Base-by-base conservation (phyloP, 92 coral and sea anemone genomes). In the Pocillopora grandis region DNA sequence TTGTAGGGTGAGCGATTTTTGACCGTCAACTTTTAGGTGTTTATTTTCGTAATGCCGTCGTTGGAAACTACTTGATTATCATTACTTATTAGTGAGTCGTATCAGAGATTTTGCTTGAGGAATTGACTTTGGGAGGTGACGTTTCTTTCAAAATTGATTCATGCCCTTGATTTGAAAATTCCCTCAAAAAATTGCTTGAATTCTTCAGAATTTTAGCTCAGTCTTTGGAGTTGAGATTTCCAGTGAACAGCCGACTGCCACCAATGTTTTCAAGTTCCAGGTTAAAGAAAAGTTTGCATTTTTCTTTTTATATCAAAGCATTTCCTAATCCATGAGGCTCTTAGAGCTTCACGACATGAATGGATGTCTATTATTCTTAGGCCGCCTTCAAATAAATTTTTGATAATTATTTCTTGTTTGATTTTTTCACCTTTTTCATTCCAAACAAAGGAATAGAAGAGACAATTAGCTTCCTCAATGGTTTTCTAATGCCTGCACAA, bases 391-490 rank as follows among this genome's bases (percentile, higher is more conserved):
- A 10, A 31, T 31, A 21, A 84, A 13, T 77, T 70, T 0, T 6
- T 77, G 4, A 56, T 67, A 2, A 31, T 23, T 27, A 56, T 63
- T 18, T 86, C 61, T 59, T 75, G 58, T 64, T 86, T 86, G 49
- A 87, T 86, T 71, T 86, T 86, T 65, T 86, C 80, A 1, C 90
- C 86, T 73, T 75, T 80, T 58, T 68, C 86, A 36, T 75, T 75
- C 85, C 80, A 66, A 10, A 66, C 55, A 75, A 72, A 69, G 19
- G 48, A 62, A 72, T 72, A 62, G 55, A 84, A 85, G 9, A 85
- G 76, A 17, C 56, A 18, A 57, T 75, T 66, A 55, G 73, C 63
- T 73, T 75, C 78, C 20, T 75, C 37, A 13, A 65, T 56, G n/a
- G 31, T 48, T 11, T 5, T 27, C 10, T 59, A 17, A 19, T 75